Percentiles rank a stretch among this genome's conserved stretches.
Conservation (phyloP, 2,113 vertebrate genomes). For the Tor tambroides region DNA sequence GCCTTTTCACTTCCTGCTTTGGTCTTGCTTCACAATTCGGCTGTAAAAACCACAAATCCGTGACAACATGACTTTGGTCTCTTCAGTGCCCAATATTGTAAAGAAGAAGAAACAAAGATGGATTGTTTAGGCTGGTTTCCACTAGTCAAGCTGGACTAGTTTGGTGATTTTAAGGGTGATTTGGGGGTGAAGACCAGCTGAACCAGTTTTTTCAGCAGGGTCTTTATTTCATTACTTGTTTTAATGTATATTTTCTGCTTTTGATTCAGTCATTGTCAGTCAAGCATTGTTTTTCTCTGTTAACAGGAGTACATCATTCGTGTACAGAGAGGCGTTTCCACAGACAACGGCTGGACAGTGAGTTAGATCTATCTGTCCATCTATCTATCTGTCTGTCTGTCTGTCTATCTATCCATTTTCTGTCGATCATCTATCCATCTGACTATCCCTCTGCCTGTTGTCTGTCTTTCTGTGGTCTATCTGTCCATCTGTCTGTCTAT, state of each 20-base stretch:
- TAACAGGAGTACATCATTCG: constrained; percentile 94
- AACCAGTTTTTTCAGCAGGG: neutral
- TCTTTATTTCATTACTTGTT: constrained; percentile 37
- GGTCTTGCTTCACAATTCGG: neutral
- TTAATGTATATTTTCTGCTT: neutral
- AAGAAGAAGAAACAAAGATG: neutral
- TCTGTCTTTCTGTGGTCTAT: too few species aligned
- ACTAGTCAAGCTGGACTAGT: neutral
- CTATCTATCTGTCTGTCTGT: neutral
- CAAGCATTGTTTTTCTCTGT: constrained; percentile 38
- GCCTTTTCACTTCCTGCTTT: neutral
- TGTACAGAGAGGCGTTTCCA: constrained; percentile 93
- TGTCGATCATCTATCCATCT: too few species aligned
- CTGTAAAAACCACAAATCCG: neutral
- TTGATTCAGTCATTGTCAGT: neutral
- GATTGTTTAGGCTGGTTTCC: neutral
- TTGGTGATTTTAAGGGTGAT: neutral
- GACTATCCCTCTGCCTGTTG: too few species aligned
- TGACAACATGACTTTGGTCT: neutral
- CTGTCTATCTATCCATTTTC: too few species aligned
- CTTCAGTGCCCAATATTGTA: neutral
- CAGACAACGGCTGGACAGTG: constrained; percentile 98
- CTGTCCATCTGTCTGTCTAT: neutral
- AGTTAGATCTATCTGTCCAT: constrained; percentile 40
- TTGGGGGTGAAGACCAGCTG: neutral